Percentiles rank a stretch among this genome's conserved stretches.
phyloP scores from a whole-genome alignment of 2,797 vertebrate genomes.

The Smutsia gigantea region DNA sequence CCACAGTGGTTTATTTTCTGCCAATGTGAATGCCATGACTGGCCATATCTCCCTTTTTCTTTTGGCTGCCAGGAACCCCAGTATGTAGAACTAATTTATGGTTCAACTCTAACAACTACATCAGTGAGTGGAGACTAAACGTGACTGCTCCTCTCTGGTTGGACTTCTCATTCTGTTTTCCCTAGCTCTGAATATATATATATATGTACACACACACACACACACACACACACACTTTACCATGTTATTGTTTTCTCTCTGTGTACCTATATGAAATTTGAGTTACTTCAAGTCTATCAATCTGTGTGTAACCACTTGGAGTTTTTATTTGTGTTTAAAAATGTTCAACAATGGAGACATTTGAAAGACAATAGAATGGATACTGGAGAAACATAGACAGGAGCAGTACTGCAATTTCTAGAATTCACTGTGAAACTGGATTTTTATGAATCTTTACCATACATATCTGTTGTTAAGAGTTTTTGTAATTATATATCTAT shows the following conservation, averaged over 20 bases:
- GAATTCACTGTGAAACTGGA: neutral
- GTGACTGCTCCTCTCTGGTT: neutral
- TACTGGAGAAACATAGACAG: neutral
- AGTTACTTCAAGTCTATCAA: neutral
- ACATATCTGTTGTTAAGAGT: neutral
- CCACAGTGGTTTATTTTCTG: neutral
- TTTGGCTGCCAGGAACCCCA: neutral
- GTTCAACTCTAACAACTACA: neutral
- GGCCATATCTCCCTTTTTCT: neutral
- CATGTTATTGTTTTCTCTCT: neutral
- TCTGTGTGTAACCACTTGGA: neutral
- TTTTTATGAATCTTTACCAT: neutral
- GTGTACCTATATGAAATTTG: neutral
- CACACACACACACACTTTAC: neutral
- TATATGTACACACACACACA: neutral
- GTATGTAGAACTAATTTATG: neutral
- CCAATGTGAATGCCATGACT: neutral
- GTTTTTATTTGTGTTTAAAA: neutral
- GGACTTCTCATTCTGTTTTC: neutral
- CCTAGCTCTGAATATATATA: neutral
- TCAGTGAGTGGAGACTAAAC: neutral
- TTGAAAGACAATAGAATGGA: neutral
- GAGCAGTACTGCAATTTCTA: neutral
- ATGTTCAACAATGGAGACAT: neutral
- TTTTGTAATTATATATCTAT: neutral